Conservation (phyloP, 2,113 vertebrate genomes). For the Suncus etruscus region DNA sequence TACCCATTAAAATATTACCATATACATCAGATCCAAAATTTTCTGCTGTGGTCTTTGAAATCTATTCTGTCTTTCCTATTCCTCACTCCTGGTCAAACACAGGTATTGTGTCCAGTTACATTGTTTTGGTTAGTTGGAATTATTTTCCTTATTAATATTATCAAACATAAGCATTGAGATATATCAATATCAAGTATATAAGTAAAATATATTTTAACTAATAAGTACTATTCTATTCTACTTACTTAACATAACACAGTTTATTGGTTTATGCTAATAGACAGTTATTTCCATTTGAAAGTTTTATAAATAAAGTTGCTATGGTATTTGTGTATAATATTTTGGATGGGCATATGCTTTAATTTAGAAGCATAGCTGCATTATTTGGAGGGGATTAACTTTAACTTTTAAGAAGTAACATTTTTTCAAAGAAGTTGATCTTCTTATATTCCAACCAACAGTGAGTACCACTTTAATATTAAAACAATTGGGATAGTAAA, state of each 20-base stretch:
- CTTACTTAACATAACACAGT: slow-evolving; percentile 20
- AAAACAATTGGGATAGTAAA: background rate
- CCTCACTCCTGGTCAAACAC: background rate
- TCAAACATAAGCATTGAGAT: background rate
- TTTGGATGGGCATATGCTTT: background rate
- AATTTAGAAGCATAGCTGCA: background rate
- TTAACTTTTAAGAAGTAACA: background rate
- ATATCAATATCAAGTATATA: background rate
- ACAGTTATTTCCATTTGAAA: background rate
- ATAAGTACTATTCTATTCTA: slow-evolving; percentile 36
- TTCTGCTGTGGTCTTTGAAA: background rate
- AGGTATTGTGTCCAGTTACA: too few species aligned
- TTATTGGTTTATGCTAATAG: background rate
- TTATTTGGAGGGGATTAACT: background rate
- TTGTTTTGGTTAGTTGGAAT: background rate
- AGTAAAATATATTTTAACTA: background rate
- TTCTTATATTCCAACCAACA: background rate
- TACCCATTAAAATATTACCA: background rate
- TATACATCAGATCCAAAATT: background rate
- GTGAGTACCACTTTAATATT: background rate
- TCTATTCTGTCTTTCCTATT: background rate
- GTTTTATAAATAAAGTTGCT: background rate
- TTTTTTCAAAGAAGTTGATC: background rate
- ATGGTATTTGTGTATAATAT: background rate
- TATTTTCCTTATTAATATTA: background rate